A percentile compares a stretch with the other conserved stretches of the same genome.
Evolutionary conservation across 2,888 invertebrate genomes (phyloP).

Genomic region (Lycocerus yunnanus): DNA sequence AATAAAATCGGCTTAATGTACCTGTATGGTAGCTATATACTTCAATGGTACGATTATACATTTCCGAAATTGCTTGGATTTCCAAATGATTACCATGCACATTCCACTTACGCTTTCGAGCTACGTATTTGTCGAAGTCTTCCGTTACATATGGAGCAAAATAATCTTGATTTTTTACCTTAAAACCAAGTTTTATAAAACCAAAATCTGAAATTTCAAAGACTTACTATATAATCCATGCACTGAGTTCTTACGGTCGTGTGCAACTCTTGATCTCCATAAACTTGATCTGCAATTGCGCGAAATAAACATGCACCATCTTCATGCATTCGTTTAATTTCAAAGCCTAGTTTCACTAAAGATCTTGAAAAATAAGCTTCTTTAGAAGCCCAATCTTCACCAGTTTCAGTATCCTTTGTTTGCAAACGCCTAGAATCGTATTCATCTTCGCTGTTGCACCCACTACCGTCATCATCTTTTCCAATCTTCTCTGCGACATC

Average conservation of each 20-base stretch:
- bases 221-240: constrained; percentile 86
- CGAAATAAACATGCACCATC: constrained; percentile 90
- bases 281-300: constrained; percentile 87
- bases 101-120: constrained; percentile 76
- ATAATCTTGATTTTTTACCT: constrained; percentile 85
- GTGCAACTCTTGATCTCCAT: constrained; percentile 91
- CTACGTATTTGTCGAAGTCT: constrained; percentile 82
- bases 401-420: constrained; percentile 41
- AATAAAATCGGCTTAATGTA: constrained; percentile 45
- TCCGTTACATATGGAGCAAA: constrained; percentile 89
- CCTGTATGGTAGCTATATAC: constrained; percentile 79
- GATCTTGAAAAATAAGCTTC: constrained; percentile 51
- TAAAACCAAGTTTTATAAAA: constrained; percentile 36
- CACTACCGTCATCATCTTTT: constrained; percentile 52
- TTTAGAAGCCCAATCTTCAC: constrained; percentile 54
- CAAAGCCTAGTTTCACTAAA: constrained; percentile 74
- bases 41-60: constrained; percentile 86
- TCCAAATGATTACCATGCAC: constrained; percentile 91
- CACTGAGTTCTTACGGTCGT: constrained; percentile 79
- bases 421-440: constrained; percentile 41
- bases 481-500: constrained; percentile 38
- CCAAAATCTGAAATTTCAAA: background rate
- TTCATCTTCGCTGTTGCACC: constrained; percentile 56
- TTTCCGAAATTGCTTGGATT: constrained; percentile 88
- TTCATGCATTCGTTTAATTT: constrained; percentile 81